Base-by-base conservation (phyloP, 2,888 invertebrate species). In the Agrenia bidenticulata region DNA sequence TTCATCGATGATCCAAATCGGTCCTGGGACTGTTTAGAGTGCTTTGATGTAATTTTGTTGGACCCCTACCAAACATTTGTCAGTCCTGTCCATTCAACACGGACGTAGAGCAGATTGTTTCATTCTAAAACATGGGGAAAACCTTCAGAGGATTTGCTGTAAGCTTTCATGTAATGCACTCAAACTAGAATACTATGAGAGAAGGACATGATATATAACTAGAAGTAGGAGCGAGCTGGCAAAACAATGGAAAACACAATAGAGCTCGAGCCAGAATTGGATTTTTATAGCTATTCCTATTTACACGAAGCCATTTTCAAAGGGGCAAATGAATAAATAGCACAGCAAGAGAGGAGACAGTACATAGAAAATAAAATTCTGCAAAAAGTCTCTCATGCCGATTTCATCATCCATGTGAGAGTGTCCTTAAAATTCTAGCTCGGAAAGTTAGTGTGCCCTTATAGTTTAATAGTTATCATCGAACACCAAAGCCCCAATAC, bases 21-120 rank as follows among this genome's bases (percentile, higher is more conserved):
- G 32, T 32, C 11, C 32, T 32, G 32, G 32, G 32, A 32, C 32
- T 4, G 45, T 45, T 45, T 17, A n/a, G 15, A 45, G 45, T 45
- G 19, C 15, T 9, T 15, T 61, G 61, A 53, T 53, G 55, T 61
- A 53, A 61, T 53, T 61, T 61, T 61, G 54, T 54, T 54, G 54
- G 61, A 37, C 61, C 61, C 61, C 61, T 41, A 53, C 61, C 45
- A 53, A 53, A 61, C 32, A 37, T 53, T 61, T 61, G 61, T 54
- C 55, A 26, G 61, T 61, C 55, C 19, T 17, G 15, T 45, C n/a
- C 19, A 45, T 45, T 45, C n/a, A 45, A 45, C 19, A 17, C 45
- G 19, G 45, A 45, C 45, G n/a, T 45, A 19, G 45, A 45, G 15
- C 45, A 45, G 45, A 45, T 45, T 45, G 45, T 45, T 15, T 45